phyloP scores from a whole-genome alignment of 2,888 invertebrate genomes.

The Seira ritae region DNA sequence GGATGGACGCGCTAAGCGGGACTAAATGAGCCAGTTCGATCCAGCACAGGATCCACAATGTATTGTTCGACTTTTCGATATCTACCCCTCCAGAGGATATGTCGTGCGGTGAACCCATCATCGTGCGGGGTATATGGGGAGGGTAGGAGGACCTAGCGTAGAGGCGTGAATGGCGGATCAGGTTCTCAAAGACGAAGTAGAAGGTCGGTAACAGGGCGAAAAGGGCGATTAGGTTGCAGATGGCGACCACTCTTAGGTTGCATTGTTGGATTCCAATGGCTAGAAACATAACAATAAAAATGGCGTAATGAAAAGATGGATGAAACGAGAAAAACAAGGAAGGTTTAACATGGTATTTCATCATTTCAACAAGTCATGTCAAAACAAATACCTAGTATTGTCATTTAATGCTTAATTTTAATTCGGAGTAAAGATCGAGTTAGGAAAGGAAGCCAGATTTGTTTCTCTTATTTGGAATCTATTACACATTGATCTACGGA shows the following conservation, averaged over 20 bases:
- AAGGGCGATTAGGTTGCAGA: conserved; percentile 64
- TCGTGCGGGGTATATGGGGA: not conserved
- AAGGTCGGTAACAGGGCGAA: conserved; percentile 66
- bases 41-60: conserved; percentile 68
- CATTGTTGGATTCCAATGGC: conserved; percentile 69
- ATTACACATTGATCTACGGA: too few relatives aligned
- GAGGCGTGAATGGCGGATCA: conserved; percentile 58
- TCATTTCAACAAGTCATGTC: too few relatives aligned
- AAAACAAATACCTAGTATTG: too few relatives aligned
- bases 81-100: not conserved
- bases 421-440: too few relatives aligned
- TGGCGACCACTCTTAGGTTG: conserved; percentile 59
- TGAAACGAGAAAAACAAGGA: too few relatives aligned
- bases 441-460: too few relatives aligned
- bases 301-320: too few relatives aligned
- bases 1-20: conserved; percentile 61
- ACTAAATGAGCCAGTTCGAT: conserved; percentile 68
- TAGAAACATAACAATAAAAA: conserved; percentile 30
- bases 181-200: conserved; percentile 65
- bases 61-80: conserved; percentile 53
- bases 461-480: too few relatives aligned
- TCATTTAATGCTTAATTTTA: too few relatives aligned
- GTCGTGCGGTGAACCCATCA: not conserved
- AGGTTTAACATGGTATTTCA: too few relatives aligned
- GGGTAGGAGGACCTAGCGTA: conserved; percentile 25